Percentiles rank a stretch among this genome's conserved stretches.
phyloP scores from a whole-genome alignment of 1,140 invertebrate genomes.

The Eupristina koningsbergeri region DNA sequence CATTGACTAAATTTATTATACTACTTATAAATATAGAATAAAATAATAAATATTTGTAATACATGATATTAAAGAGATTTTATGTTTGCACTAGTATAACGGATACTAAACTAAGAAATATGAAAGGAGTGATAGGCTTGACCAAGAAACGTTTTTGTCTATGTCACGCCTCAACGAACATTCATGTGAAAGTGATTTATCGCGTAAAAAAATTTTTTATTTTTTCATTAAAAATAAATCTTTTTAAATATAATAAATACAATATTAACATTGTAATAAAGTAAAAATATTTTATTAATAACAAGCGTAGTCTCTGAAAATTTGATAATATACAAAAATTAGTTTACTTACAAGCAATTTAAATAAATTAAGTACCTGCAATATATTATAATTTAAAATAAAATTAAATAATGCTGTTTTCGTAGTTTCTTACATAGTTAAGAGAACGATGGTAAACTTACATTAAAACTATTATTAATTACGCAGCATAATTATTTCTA shows the following conservation, averaged over 20 bases:
- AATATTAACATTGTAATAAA: background rate
- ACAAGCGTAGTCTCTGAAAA: slow-evolving; percentile 30
- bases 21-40: background rate
- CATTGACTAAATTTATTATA: background rate
- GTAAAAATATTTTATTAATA: slow-evolving; percentile 11
- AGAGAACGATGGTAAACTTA: slow-evolving; percentile 5
- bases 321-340: slow-evolving; percentile 21
- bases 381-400: slow-evolving; percentile 37
- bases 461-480: slow-evolving; percentile 1
- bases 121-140: background rate
- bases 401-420: slow-evolving; percentile 32
- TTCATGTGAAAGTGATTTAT: slow-evolving; percentile 48
- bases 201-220: slow-evolving; percentile 15
- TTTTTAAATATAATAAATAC: slow-evolving; percentile 17
- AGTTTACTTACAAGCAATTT: slow-evolving; percentile 5
- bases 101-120: background rate
- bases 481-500: slow-evolving; percentile 81
- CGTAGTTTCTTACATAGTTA: slow-evolving; percentile 31
- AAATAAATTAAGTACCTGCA: slow-evolving; percentile 42
- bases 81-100: background rate
- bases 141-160: slow-evolving; percentile 33
- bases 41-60: background rate
- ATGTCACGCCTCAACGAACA: slow-evolving; percentile 33
- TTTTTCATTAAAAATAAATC: slow-evolving; percentile 28
- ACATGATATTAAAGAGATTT: background rate